These are phyloP conservation scores for Tor tambroides DNA, from an alignment of 2,113 vertebrate genomes.

Conservation along the genomic window DNA sequence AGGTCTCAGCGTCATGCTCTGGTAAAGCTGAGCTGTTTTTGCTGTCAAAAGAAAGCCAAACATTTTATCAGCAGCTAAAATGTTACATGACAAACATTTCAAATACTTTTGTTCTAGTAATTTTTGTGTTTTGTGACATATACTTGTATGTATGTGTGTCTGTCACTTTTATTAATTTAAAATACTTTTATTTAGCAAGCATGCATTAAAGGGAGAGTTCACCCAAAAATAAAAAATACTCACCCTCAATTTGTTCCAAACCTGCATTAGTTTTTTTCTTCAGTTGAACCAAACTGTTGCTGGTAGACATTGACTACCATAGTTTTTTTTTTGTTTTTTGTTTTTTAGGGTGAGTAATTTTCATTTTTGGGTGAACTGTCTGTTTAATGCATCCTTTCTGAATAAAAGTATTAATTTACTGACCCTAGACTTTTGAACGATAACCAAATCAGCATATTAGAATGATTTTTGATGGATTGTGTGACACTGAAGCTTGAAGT, in stretches of 20 bases:
- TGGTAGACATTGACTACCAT: too few species aligned
- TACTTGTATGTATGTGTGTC: not conserved
- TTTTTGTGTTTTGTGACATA: not conserved
- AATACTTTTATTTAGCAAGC: too few species aligned
- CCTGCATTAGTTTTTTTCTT: too few species aligned
- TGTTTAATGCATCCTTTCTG: too few species aligned
- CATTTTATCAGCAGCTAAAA: not conserved
- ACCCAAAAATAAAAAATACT: not conserved
- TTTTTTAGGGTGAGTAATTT: too few species aligned
- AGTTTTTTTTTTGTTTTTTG: too few species aligned
- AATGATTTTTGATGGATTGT: not conserved
- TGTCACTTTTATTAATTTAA: not conserved
- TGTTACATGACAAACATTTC: not conserved
- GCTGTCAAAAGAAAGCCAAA: not conserved
- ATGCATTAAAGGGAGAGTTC: too few species aligned
- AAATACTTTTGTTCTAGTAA: not conserved
- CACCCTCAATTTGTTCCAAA: not conserved
- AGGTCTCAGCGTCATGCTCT: not conserved
- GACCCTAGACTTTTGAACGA: too few species aligned
- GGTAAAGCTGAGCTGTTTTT: not conserved
- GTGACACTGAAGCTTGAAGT: not conserved
- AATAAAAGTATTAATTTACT: too few species aligned
- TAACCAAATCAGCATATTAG: not conserved
- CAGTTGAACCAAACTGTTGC: too few species aligned
- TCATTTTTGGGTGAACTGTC: too few species aligned